Evolutionary conservation across 2,888 invertebrate genomes (phyloP), one percentile per base, ranked within the genome.

Genomic region (Apotomis betuletana): DNA sequence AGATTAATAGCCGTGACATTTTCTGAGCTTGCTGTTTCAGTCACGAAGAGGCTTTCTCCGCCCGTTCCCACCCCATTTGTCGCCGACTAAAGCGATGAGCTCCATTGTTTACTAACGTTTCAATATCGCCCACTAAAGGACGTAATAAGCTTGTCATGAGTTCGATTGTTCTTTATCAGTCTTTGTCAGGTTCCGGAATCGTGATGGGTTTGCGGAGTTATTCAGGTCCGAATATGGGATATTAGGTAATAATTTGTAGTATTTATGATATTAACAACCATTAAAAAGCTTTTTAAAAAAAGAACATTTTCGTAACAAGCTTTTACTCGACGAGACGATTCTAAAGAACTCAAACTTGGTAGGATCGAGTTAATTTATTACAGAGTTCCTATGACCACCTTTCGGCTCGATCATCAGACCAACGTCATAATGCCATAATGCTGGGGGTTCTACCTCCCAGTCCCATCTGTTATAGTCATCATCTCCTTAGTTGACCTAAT

Each of bases 41-140:
- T 81, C 82, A 83, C 83, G 83, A 82, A 55, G 67, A 54, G 76
- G 79, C 83, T 84, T 84, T 84, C 84, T 76, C 82, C 76, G 67
- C 68, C 67, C 8, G 76, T 81, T 83, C 83, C 79, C 81, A 84
- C 78, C 78, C 78, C 77, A 75, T 79, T 77, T 76, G 74, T 70
- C 58, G 74, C 69, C 55, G 61, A 69, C 69, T 73, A 75, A 64
- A 69, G 70, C 70, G 69, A 70, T 52, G 61, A 72, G 64, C 15
- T 71, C 73, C 75, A 79, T 80, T 77, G 79, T 77, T 67, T 70
- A 77, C 74, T 77, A 69, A 69, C 74, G 71, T 74, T 75, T 69
- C 75, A 70, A 73, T 69, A 69, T 70, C 62, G 65, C 54, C 68
- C 68, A 77, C 77, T 76, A 79, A 77, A 68, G 76, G 69, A 76